Evolutionary conservation across 2,113 vertebrate species (phyloP).

Genomic region (Pimephales promelas): DNA sequence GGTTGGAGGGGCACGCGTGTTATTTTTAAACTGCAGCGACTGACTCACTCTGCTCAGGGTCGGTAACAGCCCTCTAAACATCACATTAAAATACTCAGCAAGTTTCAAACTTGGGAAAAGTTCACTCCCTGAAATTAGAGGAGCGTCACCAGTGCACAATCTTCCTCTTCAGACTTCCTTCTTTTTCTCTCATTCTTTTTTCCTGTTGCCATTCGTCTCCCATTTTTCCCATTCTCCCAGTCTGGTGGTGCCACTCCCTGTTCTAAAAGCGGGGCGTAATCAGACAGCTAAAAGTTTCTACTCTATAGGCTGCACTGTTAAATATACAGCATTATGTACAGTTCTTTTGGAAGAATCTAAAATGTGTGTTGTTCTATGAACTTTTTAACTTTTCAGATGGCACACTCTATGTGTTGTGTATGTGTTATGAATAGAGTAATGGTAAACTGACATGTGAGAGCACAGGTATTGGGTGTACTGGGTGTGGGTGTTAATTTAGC

Average conservation of each 20-base stretch:
- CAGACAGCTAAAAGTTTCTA: not conserved
- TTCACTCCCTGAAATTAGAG: not conserved
- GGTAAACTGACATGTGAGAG: slow-evolving; percentile 22
- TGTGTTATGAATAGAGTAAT: slow-evolving; percentile 26
- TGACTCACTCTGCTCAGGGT: slow-evolving; percentile 37
- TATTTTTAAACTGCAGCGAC: slow-evolving; percentile 56
- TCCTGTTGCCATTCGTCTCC: not conserved
- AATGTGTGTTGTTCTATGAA: slow-evolving; percentile 6
- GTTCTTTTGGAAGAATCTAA: not conserved
- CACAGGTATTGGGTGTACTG: slow-evolving; percentile 18
- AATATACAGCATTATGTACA: not conserved
- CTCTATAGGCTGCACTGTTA: not conserved
- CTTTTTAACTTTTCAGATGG: not conserved
- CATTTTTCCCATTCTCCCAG: not conserved
- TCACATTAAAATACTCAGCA: slow-evolving; percentile 6
- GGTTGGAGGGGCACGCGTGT: slow-evolving; percentile 23
- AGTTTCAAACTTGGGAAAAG: slow-evolving; percentile 31
- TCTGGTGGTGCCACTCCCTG: slow-evolving; percentile 31
- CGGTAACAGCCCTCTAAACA: slow-evolving; percentile 13
- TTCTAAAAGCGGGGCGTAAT: not conserved
- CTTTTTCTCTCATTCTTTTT: slow-evolving; percentile 39
- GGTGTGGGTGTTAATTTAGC: slow-evolving; percentile 35
- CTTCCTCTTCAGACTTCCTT: slow-evolving; percentile 38
- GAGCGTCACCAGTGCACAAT: not conserved
- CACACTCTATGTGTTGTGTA: not conserved